Percentiles rank a stretch among this genome's conserved stretches.
Evolutionary conservation across 2,797 vertebrate genomes (phyloP).

Genomic region (Labroides dimidiatus): DNA sequence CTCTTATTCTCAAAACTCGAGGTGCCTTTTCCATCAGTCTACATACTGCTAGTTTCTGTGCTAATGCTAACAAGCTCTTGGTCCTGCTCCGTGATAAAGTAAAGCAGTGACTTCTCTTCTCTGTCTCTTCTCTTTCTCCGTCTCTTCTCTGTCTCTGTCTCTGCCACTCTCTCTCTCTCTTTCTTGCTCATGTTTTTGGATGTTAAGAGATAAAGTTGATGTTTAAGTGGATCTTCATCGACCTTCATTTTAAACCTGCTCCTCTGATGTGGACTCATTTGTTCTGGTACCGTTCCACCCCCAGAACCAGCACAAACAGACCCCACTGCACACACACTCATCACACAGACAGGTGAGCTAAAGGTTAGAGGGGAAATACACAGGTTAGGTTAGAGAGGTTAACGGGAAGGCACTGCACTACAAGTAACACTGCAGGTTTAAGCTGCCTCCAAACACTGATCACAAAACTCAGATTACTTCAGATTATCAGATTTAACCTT

Average conservation of each 20-base stretch:
- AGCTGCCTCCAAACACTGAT: slow-evolving; percentile 75
- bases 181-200: not conserved
- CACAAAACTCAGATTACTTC: slow-evolving; percentile 23
- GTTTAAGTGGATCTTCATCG: not conserved
- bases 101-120: too few species aligned
- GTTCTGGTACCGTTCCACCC: slow-evolving; percentile 57
- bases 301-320: slow-evolving; percentile 51
- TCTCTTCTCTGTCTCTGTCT: too few species aligned
- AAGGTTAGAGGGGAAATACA: slow-evolving; percentile 59
- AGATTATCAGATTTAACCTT: slow-evolving; percentile 9
- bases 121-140: too few species aligned
- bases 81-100: too few species aligned
- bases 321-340: slow-evolving; percentile 63
- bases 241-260: not conserved
- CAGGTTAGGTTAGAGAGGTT: slow-evolving; percentile 61
- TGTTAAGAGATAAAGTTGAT: not conserved
- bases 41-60: too few species aligned
- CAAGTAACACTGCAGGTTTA: slow-evolving; percentile 64
- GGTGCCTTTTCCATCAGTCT: too few species aligned
- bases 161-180: too few species aligned
- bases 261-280: not conserved
- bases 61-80: too few species aligned
- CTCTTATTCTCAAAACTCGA: too few species aligned
- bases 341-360: slow-evolving; percentile 75
- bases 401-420: slow-evolving; percentile 69